Evolutionary conservation across 2,113 vertebrate genomes (phyloP), one percentile per base, ranked within the genome.

Genomic region (Coryphaenoides rupestris): DNA sequence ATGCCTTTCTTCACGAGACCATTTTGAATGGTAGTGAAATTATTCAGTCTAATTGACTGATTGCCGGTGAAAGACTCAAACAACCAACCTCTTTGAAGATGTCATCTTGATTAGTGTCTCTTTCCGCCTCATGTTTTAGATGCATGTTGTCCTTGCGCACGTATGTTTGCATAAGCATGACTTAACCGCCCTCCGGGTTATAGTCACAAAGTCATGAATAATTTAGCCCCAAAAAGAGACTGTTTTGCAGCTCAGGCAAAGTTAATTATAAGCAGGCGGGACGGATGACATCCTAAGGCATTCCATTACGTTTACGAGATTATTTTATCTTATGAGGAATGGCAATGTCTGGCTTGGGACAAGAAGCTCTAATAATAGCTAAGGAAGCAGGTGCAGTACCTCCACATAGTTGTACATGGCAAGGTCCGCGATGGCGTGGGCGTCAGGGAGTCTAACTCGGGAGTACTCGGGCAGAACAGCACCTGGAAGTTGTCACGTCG

Each of bases 391-490:
- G 16, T 50, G 17, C 17, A 47, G 21, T 80, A 98, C 97, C 91
- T 99, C 97, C 55, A 94, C 0, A 0, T 99, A 99, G 84, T 99
- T 98, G 88, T 99, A 98, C 94, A 99, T 96, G 66, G 97, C 96
- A 68, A 99, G 82, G 77, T 99, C 96, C 0, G 93, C 93, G 24
- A 99, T 95, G 0, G 96, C 96, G 0, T 98, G 96, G 80, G 94
- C 93, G 10, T 98, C 97, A 49, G 95, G 95, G 40, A 95, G 92
- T 69, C 97, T 86, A 49, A 98, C 75, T 66, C 89, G 92, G 65
- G 92, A 93, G 73, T 95, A 99, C 70, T 96, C 95, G 0, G 91
- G 92, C 64, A 98, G 92, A 17, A 93, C 96, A 28, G 80, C 66
- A 84, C 84, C 97, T 99, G 69, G 22, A 64, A 76, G n/a, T n/a